These are phyloP conservation scores for Morone saxatilis DNA, from an alignment of 2,113 vertebrate genomes.

Conservation along the genomic window DNA sequence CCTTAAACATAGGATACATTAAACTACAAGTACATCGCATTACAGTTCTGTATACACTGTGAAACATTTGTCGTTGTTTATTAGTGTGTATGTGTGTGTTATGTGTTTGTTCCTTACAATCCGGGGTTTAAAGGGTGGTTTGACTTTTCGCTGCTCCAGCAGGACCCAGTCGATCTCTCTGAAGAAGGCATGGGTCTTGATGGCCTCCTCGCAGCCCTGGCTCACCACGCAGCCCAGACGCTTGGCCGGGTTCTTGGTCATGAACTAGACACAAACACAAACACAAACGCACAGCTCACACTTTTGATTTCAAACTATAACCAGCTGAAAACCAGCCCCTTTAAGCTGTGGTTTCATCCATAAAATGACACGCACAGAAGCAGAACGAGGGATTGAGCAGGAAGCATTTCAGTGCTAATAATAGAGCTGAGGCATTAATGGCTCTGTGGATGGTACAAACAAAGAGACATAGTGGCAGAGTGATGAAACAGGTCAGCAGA, in stretches of 20 bases:
- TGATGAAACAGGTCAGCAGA: constrained; percentile 53
- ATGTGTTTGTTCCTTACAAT: constrained; percentile 90
- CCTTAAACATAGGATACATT: not conserved
- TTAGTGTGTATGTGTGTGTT: constrained; percentile 1
- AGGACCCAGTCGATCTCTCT: constrained; percentile 98
- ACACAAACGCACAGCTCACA: not conserved
- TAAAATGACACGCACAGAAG: constrained; percentile 40
- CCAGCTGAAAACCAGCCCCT: not conserved
- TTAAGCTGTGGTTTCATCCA: constrained; percentile 27
- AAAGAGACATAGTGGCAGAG: constrained; percentile 45
- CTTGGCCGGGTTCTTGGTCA: constrained; percentile 98
- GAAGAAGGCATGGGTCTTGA: constrained; percentile 97
- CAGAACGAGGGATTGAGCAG: constrained; percentile 18
- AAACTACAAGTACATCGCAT: not conserved
- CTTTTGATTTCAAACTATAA: not conserved
- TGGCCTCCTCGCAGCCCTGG: constrained; percentile 95
- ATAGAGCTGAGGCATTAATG: constrained; percentile 54
- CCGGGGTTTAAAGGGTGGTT: constrained; percentile 97
- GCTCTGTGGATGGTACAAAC: constrained; percentile 44
- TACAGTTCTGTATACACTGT: not conserved
- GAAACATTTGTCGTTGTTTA: not conserved
- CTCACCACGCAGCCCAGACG: constrained; percentile 94
- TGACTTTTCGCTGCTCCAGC: constrained; percentile 97
- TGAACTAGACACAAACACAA: constrained; percentile 87
- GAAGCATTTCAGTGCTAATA: constrained; percentile 53